phyloP scores from a whole-genome alignment of 2,888 invertebrate species.

The Chymomyza amoena region DNA sequence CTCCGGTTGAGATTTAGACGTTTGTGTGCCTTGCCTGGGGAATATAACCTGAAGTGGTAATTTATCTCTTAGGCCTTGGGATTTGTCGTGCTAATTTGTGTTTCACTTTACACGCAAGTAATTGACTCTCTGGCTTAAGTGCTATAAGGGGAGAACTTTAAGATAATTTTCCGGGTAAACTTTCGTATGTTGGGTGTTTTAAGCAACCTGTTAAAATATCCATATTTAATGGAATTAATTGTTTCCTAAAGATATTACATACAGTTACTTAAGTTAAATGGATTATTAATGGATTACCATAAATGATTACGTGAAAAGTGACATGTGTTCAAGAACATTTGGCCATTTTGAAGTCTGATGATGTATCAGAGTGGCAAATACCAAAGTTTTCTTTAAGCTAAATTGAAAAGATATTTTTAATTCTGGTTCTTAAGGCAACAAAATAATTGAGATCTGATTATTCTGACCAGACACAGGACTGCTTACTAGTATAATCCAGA shows the following conservation, averaged over 20 bases:
- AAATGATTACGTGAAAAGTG: not conserved
- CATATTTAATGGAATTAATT: not conserved
- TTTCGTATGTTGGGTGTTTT: not conserved
- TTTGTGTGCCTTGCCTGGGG: constrained; percentile 1
- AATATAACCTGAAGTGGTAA: constrained; percentile 7
- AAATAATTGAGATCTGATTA: too few relatives aligned
- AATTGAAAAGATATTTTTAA: too few relatives aligned
- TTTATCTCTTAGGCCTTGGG: constrained; percentile 25
- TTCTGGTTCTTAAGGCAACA: too few relatives aligned
- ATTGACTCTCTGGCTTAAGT: constrained; percentile 11
- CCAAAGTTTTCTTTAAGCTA: too few relatives aligned
- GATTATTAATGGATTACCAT: not conserved
- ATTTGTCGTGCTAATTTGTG: constrained; percentile 33
- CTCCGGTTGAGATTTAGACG: constrained; percentile 30
- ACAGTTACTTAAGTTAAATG: not conserved
- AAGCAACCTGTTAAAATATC: not conserved
- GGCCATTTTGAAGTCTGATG: not conserved
- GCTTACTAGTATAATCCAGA: too few relatives aligned
- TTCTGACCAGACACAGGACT: too few relatives aligned
- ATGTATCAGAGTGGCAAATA: not conserved
- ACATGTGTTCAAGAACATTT: not conserved
- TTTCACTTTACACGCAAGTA: constrained; percentile 36
- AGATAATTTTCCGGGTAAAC: not conserved
- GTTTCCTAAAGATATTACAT: not conserved
- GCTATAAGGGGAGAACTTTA: not conserved